Base-by-base conservation (phyloP, 2,888 invertebrate genomes). In the Drosophila ezoana region DNA sequence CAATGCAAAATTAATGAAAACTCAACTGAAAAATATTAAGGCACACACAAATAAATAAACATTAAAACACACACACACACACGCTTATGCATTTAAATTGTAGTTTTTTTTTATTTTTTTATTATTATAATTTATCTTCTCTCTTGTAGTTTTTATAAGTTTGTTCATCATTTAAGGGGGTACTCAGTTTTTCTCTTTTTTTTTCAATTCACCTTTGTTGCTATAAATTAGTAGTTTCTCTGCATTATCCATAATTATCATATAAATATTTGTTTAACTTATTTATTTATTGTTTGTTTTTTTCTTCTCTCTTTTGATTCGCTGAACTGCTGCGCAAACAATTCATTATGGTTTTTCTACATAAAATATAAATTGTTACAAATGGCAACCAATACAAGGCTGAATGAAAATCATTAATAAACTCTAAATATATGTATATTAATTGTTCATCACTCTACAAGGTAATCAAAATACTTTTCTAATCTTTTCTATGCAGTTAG, bases 211-310 rank as follows among this genome's bases (percentile, higher is more conserved):
- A 32, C 14, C 47, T 43, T 40, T 64, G 28, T 23, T 41, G 23
- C 69, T 76, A 58, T 73, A 77, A 69, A 69, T 69, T 54, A 61
- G 43, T 80, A 48, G 48, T 80, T 82, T 76, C 70, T 77, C 76
- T 87, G 78, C 78, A 81, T 87, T 86, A 73, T 78, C 78, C 54
- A 70, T 83, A 88, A 68, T 81, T 72, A 82, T 87, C 57, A 72
- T 88, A 86, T 88, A 79, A 81, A 88, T 86, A 83, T 83, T 86
- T 88, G 72, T 73, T 72, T 82, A 79, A 81, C 72, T 76, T 79
- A 77, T 77, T 71, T 74, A 53, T 68, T 71, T 52, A 65, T 71
- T 47, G 64, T 56, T 13, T 54, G 33, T 37, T 35, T 38, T 61
- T 14, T 53, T 62, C 51, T 72, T 60, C 60, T 59, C 57, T 72